Evolutionary conservation across 2,797 vertebrate species (phyloP), one percentile per base, ranked within the genome.

Genomic region (Rhincodon typus): DNA sequence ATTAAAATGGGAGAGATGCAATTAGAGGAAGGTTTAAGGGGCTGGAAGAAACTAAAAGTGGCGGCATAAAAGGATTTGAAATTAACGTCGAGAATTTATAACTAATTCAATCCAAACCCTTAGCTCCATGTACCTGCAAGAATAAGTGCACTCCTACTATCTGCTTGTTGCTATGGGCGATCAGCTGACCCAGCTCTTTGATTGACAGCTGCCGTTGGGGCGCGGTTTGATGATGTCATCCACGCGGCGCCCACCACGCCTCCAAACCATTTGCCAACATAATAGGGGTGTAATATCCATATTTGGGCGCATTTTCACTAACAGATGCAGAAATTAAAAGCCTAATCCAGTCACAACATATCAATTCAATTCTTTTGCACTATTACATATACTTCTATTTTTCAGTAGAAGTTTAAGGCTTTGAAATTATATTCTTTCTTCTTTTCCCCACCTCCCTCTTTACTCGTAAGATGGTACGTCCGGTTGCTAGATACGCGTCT

Each of bases 311-410:
- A 25, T 1, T 42, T 42, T 42, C 4, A 13, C 17, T 66, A 42
- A 69, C 23, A 50, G 42, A 1, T 27, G 25, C 1, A 66, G 13
- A 69, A 25, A 46, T 1, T 1, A 19, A 12, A 23, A 1, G 21
- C 2, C 38, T 25, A 42, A 25, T 0, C 19, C 2, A 67, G 38
- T 21, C 8, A 38, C 38, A 38, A 93, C 19, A n/a, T 2, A 23
- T n/a, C n/a, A 17, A 19, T 17, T 17, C 0, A 34, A 17, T 90
- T 1, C 0, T 12, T 1, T 25, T 62, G 0, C 8, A 12, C 0
- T 67, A 13, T 67, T 69, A 23, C 19, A 4, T 4, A 27, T 25
- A 1, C 27, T 70, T 25, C 23, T 79, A 38, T 17, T 4, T n/a
- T 15, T 79, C 15, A 13, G 15, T n/a, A 4, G 30, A 82, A 82